phyloP scores from a whole-genome alignment of 1,140 invertebrate species.

The Saxidomus purpurata region DNA sequence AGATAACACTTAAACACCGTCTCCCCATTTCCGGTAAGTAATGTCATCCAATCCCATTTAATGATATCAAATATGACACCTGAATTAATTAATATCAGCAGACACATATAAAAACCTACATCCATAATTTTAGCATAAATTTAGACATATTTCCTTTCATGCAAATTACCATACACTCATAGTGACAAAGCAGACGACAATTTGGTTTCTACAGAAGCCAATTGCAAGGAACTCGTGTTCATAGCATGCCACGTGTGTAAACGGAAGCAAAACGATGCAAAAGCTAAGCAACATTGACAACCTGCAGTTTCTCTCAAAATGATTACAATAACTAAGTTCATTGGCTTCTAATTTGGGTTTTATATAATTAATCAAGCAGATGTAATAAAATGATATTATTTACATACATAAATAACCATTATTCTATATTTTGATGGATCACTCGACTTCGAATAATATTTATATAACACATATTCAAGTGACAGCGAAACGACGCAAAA shows the following conservation, averaged over 20 bases:
- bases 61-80: slow-evolving; percentile 23
- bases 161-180: background rate
- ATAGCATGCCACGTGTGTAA: background rate
- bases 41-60: background rate
- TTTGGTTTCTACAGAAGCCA: background rate
- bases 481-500: no score
- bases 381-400: no score
- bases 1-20: slow-evolving; percentile 40
- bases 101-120: slow-evolving; percentile 10
- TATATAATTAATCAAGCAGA: no score
- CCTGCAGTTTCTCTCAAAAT: no score
- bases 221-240: background rate
- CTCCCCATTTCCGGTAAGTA: slow-evolving; percentile 26
- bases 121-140: slow-evolving; percentile 31
- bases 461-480: no score
- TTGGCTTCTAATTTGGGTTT: no score
- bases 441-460: no score
- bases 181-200: background rate
- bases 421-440: no score
- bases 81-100: slow-evolving; percentile 16
- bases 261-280: background rate
- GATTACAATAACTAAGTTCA: no score
- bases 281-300: background rate
- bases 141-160: slow-evolving; percentile 39
- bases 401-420: no score